Evolutionary conservation across 2,888 invertebrate genomes (phyloP).

Genomic region (Drosophila nigricruria): DNA sequence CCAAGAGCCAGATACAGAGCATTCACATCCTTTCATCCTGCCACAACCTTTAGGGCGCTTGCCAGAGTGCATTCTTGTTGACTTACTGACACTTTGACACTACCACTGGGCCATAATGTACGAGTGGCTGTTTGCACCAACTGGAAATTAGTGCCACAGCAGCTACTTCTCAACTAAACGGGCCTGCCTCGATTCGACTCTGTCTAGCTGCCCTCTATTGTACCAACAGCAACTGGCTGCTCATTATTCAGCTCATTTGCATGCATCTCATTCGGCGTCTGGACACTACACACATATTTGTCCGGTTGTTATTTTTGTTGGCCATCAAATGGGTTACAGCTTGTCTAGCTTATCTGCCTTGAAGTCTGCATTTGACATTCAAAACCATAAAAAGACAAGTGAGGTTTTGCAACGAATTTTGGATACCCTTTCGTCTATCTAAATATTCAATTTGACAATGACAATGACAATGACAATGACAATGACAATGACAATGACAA

Average conservation of each 20-base stretch:
- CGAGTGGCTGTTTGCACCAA: conserved; percentile 38
- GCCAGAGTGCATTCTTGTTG: conserved; percentile 78
- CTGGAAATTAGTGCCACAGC: conserved; percentile 72
- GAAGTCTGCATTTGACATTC: conserved; percentile 40
- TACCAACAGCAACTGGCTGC: conserved; percentile 42
- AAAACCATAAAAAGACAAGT: conserved; percentile 9
- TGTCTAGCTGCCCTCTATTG: conserved; percentile 19
- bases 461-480: background rate
- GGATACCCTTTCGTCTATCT: conserved; percentile 11
- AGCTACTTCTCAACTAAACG: conserved; percentile 19
- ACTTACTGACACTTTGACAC: conserved; percentile 77
- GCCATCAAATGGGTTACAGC: conserved; percentile 34
- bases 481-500: too few species aligned
- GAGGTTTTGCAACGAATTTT: background rate
- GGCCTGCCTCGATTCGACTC: background rate
- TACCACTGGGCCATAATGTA: conserved; percentile 47
- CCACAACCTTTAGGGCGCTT: conserved; percentile 48
- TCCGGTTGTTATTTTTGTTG: conserved; percentile 42
- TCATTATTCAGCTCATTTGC: conserved; percentile 81
- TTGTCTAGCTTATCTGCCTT: conserved; percentile 36
- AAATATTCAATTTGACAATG: background rate
- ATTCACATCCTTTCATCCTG: conserved; percentile 24
- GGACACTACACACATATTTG: conserved; percentile 43
- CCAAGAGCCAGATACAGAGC: conserved; percentile 5
- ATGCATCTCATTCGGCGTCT: conserved; percentile 60